These are phyloP conservation scores for Argyra leucocephala DNA, from an alignment of 2,888 invertebrate species.

Conservation along the genomic window DNA sequence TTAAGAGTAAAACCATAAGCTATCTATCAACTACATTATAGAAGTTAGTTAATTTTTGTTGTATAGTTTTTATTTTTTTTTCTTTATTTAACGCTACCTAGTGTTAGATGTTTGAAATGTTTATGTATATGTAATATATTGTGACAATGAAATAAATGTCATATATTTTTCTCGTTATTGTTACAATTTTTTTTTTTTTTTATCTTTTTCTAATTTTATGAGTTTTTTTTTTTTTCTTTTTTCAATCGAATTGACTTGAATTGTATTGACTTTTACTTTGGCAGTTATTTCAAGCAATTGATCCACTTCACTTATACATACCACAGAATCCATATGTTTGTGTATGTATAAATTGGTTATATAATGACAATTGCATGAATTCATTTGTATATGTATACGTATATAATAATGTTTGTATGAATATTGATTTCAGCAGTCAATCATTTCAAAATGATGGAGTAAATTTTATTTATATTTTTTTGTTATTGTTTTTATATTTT, in stretches of 20 bases:
- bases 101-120: constrained; percentile 2
- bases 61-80: background rate
- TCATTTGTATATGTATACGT: background rate
- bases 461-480: too few relatives aligned
- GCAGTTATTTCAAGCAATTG: background rate
- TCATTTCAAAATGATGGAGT: background rate
- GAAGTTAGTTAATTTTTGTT: too few relatives aligned
- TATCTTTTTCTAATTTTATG: background rate
- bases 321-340: too few relatives aligned
- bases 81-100: background rate
- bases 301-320: background rate
- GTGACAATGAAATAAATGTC: constrained; percentile 5
- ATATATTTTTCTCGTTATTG: background rate
- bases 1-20: too few relatives aligned
- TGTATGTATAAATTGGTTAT: too few relatives aligned
- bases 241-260: background rate
- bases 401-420: background rate
- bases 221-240: background rate
- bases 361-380: background rate
- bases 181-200: background rate
- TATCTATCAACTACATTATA: too few relatives aligned
- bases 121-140: too few relatives aligned
- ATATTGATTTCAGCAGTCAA: background rate
- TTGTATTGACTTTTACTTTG: background rate
- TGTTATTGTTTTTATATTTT: too few relatives aligned